Evolutionary conservation across 2,888 invertebrate species (phyloP), one percentile per base, ranked within the genome.

Genomic region (Miltochrista miniata): DNA sequence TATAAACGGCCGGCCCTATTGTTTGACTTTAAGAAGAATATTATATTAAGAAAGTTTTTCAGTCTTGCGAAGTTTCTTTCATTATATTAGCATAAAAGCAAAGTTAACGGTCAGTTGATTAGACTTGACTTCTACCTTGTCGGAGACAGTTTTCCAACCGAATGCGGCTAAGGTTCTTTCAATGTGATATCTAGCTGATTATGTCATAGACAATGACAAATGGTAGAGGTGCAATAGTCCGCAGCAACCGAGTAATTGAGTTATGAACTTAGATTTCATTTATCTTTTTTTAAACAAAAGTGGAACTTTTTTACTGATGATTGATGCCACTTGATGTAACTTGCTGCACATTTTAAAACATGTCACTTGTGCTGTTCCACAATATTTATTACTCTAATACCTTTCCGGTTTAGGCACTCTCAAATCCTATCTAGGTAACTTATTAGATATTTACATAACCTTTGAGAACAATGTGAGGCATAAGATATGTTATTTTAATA

Each of bases 41-140:
- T 79, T 76, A 80, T 79, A 83, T 82, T 81, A 80, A 76, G 74
- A 77, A 83, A 83, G 77, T 82, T 83, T 59, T 53, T 52, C 62
- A 59, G 61, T 57, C 58, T 53, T 45, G 44, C 50, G 49, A 55
- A 60, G 56, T 68, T 69, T 61, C 60, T 74, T 79, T 78, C 70
- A 74, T 72, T 70, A 71, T 74, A 80, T 82, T 81, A 77, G 62
- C 80, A 78, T 82, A 73, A 76, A 77, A 74, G 67, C 68, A 74
- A 81, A 81, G 76, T 81, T 76, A 64, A 68, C 68, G 69, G 73
- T 73, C 73, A 65, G 53, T 70, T 72, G 56, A 78, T 75, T 68
- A 61, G 65, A 68, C 56, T 53, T 44, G 51, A 54, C 37, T 56
- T 51, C 60, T 69, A 62, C 60, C 65, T 65, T 54, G 50, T 40